These are phyloP conservation scores for Bombyx huttoni DNA, from an alignment of 2,888 invertebrate genomes.

Conservation along the genomic window DNA sequence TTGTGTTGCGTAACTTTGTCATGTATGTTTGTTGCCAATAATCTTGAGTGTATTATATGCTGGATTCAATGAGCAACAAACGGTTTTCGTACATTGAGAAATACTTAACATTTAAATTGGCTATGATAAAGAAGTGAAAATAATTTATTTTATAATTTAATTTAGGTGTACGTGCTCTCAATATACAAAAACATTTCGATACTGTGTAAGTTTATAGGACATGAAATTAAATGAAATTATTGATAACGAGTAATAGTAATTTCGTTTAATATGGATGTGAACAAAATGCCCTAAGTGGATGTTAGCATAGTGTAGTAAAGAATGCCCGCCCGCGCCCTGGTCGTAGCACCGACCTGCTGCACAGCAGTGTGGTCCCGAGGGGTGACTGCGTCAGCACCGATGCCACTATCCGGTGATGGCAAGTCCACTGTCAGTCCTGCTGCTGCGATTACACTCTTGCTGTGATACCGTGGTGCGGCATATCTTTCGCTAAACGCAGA, in stretches of 20 bases:
- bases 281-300: slow-evolving; percentile 13
- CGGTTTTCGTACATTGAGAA: not conserved
- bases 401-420: slow-evolving; percentile 96
- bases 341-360: slow-evolving; percentile 82
- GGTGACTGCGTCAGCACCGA: slow-evolving; percentile 94
- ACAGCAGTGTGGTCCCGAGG: slow-evolving; percentile 91
- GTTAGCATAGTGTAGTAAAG: slow-evolving; percentile 19
- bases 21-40: slow-evolving; percentile 4
- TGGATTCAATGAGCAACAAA: not conserved
- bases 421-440: slow-evolving; percentile 92
- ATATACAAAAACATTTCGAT: not conserved
- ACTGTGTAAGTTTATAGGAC: not conserved
- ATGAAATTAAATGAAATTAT: not conserved
- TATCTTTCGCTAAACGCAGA: slow-evolving; percentile 79
- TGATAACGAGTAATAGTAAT: slow-evolving; percentile 3
- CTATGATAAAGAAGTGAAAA: not conserved
- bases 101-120: not conserved
- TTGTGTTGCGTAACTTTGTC: slow-evolving; percentile 16
- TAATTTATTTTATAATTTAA: not conserved
- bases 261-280: slow-evolving; percentile 14
- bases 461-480: slow-evolving; percentile 79
- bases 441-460: slow-evolving; percentile 80
- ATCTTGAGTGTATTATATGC: too few species aligned
- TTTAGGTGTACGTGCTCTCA: not conserved
- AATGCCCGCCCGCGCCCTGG: slow-evolving; percentile 60